Evolutionary conservation across 1,140 invertebrate species (phyloP).

Genomic region (Aplysia californica): DNA sequence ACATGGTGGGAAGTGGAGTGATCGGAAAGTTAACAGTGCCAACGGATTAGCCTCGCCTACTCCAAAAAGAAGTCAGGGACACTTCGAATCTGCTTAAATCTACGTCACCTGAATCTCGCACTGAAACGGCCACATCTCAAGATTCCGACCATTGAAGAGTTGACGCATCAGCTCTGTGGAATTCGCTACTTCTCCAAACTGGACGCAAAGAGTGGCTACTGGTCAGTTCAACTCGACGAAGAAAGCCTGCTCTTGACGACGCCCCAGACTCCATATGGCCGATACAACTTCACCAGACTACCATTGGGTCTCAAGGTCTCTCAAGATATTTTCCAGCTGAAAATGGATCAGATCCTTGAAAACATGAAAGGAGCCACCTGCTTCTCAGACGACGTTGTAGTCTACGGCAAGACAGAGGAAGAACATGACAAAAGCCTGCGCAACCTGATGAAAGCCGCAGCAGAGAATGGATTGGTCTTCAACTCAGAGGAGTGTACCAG

Average conservation of each 20-base stretch:
- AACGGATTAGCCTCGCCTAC: constrained; percentile 53
- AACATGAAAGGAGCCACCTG: constrained; percentile 44
- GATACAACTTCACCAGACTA: constrained; percentile 21
- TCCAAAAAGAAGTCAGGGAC: constrained; percentile 6
- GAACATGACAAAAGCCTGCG: constrained; percentile 20
- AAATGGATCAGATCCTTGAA: constrained; percentile 51
- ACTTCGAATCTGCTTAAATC: constrained; percentile 17
- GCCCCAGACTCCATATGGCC: constrained; percentile 32
- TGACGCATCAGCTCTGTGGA: constrained; percentile 17
- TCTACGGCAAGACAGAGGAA: constrained; percentile 41
- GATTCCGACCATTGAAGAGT: constrained; percentile 28
- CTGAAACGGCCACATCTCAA: constrained; percentile 52
- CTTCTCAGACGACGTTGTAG: constrained; percentile 63
- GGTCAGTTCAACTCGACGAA: constrained; percentile 41
- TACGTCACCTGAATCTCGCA: constrained; percentile 13
- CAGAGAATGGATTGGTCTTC: background rate
- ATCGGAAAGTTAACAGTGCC: constrained; percentile 43
- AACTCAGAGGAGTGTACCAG: background rate
- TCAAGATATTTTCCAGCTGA: constrained; percentile 50
- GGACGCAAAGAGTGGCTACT: constrained; percentile 30
- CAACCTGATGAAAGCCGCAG: constrained; percentile 15
- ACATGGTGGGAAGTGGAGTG: constrained; percentile 17
- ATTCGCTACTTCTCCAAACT: constrained; percentile 23
- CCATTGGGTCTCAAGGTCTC: constrained; percentile 46
- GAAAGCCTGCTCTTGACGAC: constrained; percentile 38